phyloP scores from a whole-genome alignment of 1,140 invertebrate species.

The Drosophila kikkawai region DNA sequence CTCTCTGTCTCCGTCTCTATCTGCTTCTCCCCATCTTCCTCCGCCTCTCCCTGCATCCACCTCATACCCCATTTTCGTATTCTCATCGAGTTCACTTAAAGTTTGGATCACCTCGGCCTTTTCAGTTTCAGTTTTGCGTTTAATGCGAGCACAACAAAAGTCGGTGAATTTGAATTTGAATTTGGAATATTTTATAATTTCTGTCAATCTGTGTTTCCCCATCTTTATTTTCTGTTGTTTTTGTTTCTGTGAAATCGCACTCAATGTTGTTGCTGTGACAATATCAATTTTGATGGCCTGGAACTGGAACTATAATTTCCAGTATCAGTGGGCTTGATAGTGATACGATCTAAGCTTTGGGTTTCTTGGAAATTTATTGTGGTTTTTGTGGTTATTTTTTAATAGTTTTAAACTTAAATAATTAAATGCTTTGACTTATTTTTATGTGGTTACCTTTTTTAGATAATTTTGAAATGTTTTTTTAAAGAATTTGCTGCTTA shows the following conservation, averaged over 20 bases:
- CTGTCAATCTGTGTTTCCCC: not conserved
- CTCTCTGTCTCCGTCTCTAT: slow-evolving; percentile 6
- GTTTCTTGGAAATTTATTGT: not conserved
- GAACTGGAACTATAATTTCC: slow-evolving; percentile 30
- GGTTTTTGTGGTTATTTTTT: not conserved
- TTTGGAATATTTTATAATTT: slow-evolving; percentile 26
- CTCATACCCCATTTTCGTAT: slow-evolving; percentile 40
- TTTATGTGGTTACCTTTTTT: no score
- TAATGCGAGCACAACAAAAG: slow-evolving; percentile 75
- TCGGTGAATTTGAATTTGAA: slow-evolving; percentile 42
- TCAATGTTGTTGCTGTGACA: slow-evolving; percentile 11
- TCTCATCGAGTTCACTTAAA: slow-evolving; percentile 77
- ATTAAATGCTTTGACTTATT: no score
- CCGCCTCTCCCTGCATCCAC: not conserved
- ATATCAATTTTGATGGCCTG: not conserved
- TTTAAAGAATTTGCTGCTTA: no score
- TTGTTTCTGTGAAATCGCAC: slow-evolving; percentile 25
- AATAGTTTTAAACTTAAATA: not conserved
- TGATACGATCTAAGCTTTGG: not conserved
- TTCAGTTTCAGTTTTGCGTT: slow-evolving; percentile 76
- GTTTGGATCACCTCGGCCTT: slow-evolving; percentile 49
- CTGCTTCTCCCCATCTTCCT: not conserved
- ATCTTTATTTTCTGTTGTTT: slow-evolving; percentile 6
- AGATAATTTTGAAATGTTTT: no score
- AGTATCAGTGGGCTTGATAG: no score